Evolutionary conservation across 2,113 vertebrate genomes (phyloP), one percentile per base, ranked within the genome.

Genomic region (Trematocara unimaculatum): DNA sequence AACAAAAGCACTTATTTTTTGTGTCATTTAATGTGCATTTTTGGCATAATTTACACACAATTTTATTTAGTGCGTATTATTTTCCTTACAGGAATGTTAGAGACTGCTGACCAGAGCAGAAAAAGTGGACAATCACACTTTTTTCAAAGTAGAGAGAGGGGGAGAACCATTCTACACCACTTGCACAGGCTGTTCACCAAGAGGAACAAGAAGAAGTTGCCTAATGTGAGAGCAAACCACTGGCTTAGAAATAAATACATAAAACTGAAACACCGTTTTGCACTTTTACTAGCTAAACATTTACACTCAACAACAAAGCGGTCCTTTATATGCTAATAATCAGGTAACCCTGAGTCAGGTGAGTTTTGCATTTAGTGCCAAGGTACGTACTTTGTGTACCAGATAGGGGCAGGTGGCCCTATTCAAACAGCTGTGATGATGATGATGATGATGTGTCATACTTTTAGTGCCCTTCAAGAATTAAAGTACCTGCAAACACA

Each of bases 141-240:
- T 87, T 95, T 94, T 49, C 97, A 95, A 3, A 96, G 97, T 0
- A 95, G 84, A 81, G 95, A 95, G 86, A 96, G 97, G 12, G 97
- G 97, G 35, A 93, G 93, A 5, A 97, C 95, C 0, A 91, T 97
- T 40, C 92, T 99, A 35, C 96, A 95, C 83, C 96, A 96, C 8
- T 92, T 99, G 84, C 96, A 96, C 82, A 97, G 94, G 80, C 96
- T 97, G 82, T 97, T 98, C 85, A 91, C 93, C 78, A 97, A 95
- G 54, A 95, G 95, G 78, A 94, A 96, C 89, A 97, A 94, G 8
- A 83, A 92, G 17, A 98, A 97, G 83, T 95, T 98, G 87, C 94
- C 95, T 51, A 96, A 96, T 4, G 98, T 99, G 95, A 98, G 98
- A 89, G 47, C 35, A 89, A 40, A 78, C 29, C n/a, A 40, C n/a